phyloP scores from a whole-genome alignment of 2,797 vertebrate species.

The Sternarchorhynchus goeldii region DNA sequence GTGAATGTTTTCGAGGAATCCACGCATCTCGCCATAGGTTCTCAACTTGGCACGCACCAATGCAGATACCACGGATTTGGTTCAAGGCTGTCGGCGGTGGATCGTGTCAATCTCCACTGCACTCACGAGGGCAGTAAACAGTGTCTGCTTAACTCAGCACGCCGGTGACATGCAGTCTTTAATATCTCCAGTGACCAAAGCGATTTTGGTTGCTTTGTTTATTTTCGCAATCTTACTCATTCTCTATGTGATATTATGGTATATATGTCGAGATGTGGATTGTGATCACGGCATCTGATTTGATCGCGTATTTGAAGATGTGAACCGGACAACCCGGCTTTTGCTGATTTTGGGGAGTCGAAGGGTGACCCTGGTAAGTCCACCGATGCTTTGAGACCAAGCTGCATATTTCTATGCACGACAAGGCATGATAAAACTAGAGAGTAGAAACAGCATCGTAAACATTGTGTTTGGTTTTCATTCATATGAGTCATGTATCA shows the following conservation, averaged over 20 bases:
- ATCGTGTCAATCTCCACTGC: slow-evolving; percentile 48
- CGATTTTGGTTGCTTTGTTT: slow-evolving; percentile 83
- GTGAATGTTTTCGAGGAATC: slow-evolving; percentile 41
- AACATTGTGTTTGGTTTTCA: not conserved
- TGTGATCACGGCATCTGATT: slow-evolving; percentile 78
- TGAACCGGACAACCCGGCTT: slow-evolving; percentile 55
- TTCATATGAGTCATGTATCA: not conserved
- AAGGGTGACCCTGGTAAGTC: slow-evolving; percentile 75
- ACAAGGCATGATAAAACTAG: too few species aligned
- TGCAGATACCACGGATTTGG: slow-evolving; percentile 50
- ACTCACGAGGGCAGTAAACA: slow-evolving; percentile 25
- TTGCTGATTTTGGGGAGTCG: slow-evolving; percentile 69
- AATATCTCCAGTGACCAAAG: slow-evolving; percentile 85
- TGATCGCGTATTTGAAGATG: slow-evolving; percentile 59
- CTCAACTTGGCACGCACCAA: slow-evolving; percentile 54
- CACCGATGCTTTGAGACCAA: slow-evolving; percentile 8
- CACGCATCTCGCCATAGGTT: slow-evolving; percentile 54
- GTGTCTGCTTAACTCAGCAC: slow-evolving; percentile 34
- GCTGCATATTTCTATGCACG: not conserved
- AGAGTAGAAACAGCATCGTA: not conserved
- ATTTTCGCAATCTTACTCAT: slow-evolving; percentile 87
- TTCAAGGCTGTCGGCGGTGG: slow-evolving; percentile 37
- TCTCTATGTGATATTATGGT: slow-evolving; percentile 87
- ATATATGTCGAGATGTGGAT: slow-evolving; percentile 87
- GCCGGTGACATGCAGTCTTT: slow-evolving; percentile 82